Evolutionary conservation across 2,113 vertebrate species (phyloP).

Genomic region (Athene noctua): DNA sequence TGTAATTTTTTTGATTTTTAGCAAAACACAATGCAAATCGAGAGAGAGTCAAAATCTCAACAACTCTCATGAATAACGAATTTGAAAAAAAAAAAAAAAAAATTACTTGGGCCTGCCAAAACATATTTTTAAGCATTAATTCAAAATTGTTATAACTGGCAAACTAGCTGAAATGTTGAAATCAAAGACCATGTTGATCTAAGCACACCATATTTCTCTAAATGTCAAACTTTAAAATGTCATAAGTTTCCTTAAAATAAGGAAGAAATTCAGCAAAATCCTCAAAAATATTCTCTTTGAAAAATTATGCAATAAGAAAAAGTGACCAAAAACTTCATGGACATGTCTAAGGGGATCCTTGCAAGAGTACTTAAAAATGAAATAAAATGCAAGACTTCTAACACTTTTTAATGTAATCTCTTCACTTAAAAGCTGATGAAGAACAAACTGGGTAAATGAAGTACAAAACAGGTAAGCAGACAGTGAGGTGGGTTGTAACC

Average conservation of each 20-base stretch:
- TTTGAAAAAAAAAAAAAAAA: not conserved
- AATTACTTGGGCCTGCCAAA: not conserved
- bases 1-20: not conserved
- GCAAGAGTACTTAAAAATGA: not conserved
- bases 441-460: not conserved
- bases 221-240: constrained; percentile 30
- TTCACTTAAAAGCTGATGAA: not conserved
- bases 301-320: not conserved
- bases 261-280: not conserved
- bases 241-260: not conserved
- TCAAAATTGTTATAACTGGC: not conserved
- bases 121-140: not conserved
- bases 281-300: not conserved
- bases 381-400: not conserved
- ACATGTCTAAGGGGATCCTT: not conserved
- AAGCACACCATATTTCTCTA: constrained; percentile 11
- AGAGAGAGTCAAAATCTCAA: not conserved
- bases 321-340: not conserved
- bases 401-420: not conserved
- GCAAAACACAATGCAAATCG: not conserved
- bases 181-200: constrained; percentile 4
- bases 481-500: not conserved
- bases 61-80: not conserved
- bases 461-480: not conserved
- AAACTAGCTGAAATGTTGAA: not conserved